Base-by-base conservation (phyloP, 2,888 invertebrate species). In the Lochmaea capreae region DNA sequence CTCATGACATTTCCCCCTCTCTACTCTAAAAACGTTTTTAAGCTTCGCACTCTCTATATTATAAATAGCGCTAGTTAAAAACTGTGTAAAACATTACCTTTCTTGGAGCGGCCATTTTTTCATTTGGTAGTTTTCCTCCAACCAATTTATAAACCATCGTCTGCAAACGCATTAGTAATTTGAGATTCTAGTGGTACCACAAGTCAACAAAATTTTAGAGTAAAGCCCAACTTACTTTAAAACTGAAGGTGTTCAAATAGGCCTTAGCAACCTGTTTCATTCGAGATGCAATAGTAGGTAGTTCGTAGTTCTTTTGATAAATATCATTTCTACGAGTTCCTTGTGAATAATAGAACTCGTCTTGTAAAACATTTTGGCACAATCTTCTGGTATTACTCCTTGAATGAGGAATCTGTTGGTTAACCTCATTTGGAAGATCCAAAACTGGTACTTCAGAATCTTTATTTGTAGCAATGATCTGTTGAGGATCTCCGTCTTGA, bases 281-380 rank as follows among this genome's bases (percentile, higher is more conserved):
- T 82, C 89, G 90, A 0, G 93, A 92, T 0, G 93, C 89, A n/a
- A 91, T 89, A 0, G 93, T 93, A 4, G 92, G 92, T 83, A 89
- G 81, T 83, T 92, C 91, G 82, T 92, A 93, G 46, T 83, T 86
- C 72, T 79, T 85, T n/a, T 79, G 79, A 63, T 76, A 81, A 73
- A 75, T 78, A 73, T 72, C 78, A 66, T 75, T 72, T 61, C 82
- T 78, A 9, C 81, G 81, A 1, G 81, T 81, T 59, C 79, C 73
- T 11, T 81, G 82, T 65, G 80, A 79, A 46, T 81, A 78, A 71
- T 80, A 81, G 46, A 72, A 71, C 33, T 62, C 61, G 1, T 67
- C 74, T 8, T 74, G n/a, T 16, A 74, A 46, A n/a, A 66, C 9
- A 43, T 54, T 49, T 14, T 69, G 67, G 6, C 63, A 46, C 8